Evolutionary conservation across 2,888 invertebrate genomes (phyloP), one percentile per base, ranked within the genome.

Genomic region (Erebia ligea): DNA sequence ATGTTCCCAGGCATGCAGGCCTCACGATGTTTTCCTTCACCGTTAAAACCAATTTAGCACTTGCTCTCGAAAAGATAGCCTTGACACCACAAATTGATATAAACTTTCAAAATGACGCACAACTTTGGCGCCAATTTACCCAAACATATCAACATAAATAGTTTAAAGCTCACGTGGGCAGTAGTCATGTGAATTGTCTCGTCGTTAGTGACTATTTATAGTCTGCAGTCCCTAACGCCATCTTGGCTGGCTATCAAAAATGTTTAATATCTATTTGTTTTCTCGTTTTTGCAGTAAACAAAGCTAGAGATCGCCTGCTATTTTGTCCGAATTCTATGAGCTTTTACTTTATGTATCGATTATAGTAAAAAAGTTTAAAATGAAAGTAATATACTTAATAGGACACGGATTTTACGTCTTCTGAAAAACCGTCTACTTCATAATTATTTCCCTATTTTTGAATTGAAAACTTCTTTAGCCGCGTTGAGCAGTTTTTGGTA

Each of bases 161-260:
- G 62, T 72, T 63, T 58, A 21, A 11, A 34, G 50, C n/a, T 19
- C 17, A 40, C 42, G 68, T 54, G 67, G 59, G 64, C 11, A 9
- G 25, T n/a, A 57, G 68, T 71, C 71, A 71, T 71, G 59, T 71
- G 71, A 71, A 62, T 57, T 64, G 62, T 67, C 17, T 17, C 57
- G 67, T 67, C 48, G 63, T 50, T 13, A 21, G 65, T 8, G 25
- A 21, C 63, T 71, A 68, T 42, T 59, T 59, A 68, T 71, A 71
- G 19, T n/a, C n/a, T 17, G 42, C 17, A 54, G 19, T 48, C 34
- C 45, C 15, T 65, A 75, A 75, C 72, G 72, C 75, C 76, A 69
- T 69, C 25, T 72, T 76, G 76, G 76, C 76, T 21, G 21, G 21
- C 45, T 25, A 66, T 69, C 76, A 73, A 73, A 42, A 58, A 68